Evolutionary conservation across 2,113 vertebrate genomes (phyloP).

Genomic region (Bungarus multicinctus): DNA sequence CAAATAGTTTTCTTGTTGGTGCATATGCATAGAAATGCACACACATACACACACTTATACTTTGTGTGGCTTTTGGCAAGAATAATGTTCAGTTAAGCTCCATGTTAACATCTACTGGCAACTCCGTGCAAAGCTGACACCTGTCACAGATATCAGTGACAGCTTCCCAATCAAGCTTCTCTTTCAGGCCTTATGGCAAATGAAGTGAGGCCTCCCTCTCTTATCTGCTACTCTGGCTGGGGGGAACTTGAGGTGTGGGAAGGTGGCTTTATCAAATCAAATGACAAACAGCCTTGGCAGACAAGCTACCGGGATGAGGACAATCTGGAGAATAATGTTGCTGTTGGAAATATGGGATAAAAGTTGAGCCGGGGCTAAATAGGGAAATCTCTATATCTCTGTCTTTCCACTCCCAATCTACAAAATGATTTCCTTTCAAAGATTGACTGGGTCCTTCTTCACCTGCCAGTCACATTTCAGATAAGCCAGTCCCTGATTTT

Average conservation of each 20-base stretch:
- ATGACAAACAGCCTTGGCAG: slow-evolving; percentile 63
- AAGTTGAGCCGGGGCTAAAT: fast-evolving
- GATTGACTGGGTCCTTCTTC: neutral
- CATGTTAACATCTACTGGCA: slow-evolving; percentile 46
- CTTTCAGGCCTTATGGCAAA: slow-evolving; percentile 46
- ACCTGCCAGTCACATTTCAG: neutral
- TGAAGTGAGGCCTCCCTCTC: slow-evolving; percentile 53
- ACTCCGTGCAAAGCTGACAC: slow-evolving; percentile 66
- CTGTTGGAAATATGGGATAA: neutral
- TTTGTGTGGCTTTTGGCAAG: slow-evolving; percentile 31
- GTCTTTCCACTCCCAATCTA: neutral
- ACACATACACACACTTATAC: neutral
- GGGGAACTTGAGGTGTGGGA: slow-evolving; percentile 67
- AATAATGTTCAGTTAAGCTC: slow-evolving; percentile 67
- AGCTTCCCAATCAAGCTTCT: slow-evolving; percentile 61
- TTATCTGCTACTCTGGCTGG: slow-evolving; percentile 42
- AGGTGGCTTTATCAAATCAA: slow-evolving; percentile 61
- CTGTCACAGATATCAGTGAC: slow-evolving; percentile 71
- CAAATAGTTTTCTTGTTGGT: slow-evolving; percentile 49
- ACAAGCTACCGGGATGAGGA: slow-evolving; percentile 50
- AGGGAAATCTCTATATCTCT: neutral
- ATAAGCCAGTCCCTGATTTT: neutral
- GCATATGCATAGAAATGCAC: neutral
- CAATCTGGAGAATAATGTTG: slow-evolving; percentile 21
- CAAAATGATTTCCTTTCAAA: neutral